A percentile compares a stretch with the other conserved stretches of the same genome.
Conservation (phyloP, 2,888 invertebrate genomes). For the Ochropleura plecta region DNA sequence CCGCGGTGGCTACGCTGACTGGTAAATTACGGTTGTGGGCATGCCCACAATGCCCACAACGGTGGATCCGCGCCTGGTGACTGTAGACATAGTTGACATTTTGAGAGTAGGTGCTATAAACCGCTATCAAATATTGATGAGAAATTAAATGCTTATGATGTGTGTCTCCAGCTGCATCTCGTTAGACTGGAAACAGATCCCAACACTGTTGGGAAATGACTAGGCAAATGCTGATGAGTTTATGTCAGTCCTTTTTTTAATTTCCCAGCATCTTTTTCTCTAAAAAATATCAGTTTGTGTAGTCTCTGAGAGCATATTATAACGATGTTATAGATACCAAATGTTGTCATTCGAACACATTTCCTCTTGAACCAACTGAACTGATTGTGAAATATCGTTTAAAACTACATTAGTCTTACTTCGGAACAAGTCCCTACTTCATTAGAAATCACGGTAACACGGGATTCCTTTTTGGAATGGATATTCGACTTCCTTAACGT, state of each 20-base stretch:
- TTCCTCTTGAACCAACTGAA: neutral
- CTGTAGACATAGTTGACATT: no score
- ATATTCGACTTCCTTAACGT: slow-evolving; percentile 25
- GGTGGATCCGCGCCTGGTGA: no score
- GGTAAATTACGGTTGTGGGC: no score
- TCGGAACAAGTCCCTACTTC: slow-evolving; percentile 10
- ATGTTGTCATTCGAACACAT: neutral
- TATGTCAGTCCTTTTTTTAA: neutral
- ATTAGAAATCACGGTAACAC: slow-evolving; percentile 28
- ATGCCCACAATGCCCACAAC: no score
- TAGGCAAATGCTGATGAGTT: neutral
- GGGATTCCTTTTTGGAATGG: slow-evolving; percentile 30
- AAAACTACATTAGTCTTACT: slow-evolving; percentile 35
- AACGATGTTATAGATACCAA: neutral
- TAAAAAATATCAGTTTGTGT: neutral
- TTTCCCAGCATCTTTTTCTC: neutral
- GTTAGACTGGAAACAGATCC: no score
- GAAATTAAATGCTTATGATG: no score
- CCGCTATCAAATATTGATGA: no score
- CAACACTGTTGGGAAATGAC: no score
- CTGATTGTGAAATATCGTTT: slow-evolving; percentile 21
- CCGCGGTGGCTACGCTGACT: no score
- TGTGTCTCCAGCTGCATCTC: no score
- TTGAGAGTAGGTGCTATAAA: no score
- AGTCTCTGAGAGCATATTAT: neutral